phyloP scores from a whole-genome alignment of 1,140 invertebrate species.

The Aculops lycopersici region DNA sequence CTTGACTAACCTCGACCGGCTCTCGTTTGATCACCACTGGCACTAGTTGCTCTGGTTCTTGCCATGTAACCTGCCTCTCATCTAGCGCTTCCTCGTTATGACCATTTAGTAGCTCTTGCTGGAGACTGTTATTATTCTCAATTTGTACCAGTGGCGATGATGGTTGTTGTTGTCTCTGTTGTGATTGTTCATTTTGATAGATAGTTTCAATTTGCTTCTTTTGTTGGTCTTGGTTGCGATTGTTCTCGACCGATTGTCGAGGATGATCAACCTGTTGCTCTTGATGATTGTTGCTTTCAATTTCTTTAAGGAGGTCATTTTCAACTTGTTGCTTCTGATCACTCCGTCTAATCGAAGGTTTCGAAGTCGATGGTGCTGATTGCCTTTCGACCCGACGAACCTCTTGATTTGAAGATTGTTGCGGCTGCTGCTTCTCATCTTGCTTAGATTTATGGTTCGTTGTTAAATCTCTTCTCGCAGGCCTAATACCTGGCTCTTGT shows the following conservation, averaged over 20 bases:
- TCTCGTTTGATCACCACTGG: too few species aligned
- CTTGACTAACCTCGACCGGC: neutral
- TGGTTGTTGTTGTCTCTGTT: neutral
- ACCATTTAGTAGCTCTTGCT: neutral
- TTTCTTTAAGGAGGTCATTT: too few species aligned
- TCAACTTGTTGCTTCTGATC: too few species aligned
- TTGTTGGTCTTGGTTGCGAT: neutral
- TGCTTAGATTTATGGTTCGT: too few species aligned
- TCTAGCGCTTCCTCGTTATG: neutral
- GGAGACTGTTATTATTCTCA: neutral
- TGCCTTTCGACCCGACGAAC: too few species aligned
- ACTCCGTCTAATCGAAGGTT: too few species aligned
- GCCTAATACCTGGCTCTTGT: neutral
- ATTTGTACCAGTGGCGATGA: neutral
- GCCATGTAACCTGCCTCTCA: neutral
- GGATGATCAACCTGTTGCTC: neutral
- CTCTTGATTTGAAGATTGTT: too few species aligned
- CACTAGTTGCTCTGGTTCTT: neutral
- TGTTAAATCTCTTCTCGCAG: too few species aligned
- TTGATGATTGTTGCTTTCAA: neutral
- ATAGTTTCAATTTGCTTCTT: neutral
- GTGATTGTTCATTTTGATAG: neutral
- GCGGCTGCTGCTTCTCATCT: too few species aligned
- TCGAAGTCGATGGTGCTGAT: too few species aligned
- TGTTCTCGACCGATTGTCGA: neutral